Conservation (phyloP, 2,888 invertebrate genomes). For the Dynastes tityus region DNA sequence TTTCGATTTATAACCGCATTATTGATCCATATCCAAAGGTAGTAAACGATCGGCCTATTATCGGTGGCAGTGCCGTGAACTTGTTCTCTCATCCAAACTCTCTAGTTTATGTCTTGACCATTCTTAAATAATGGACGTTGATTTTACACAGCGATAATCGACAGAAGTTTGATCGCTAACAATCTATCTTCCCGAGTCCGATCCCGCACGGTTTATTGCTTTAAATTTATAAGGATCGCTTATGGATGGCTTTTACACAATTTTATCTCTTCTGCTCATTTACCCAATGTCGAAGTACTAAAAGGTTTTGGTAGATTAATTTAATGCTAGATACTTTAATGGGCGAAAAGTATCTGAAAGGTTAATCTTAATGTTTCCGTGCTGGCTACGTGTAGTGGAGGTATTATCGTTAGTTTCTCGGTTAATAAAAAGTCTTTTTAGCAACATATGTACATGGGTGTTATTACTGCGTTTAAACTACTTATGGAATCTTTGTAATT, state of each 20-base stretch:
- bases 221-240: slow-evolving; percentile 48
- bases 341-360: slow-evolving; percentile 32
- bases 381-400: neutral
- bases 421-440: neutral
- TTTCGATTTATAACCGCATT: slow-evolving; percentile 60
- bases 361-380: slow-evolving; percentile 32
- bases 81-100: slow-evolving; percentile 52
- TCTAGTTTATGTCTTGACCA: slow-evolving; percentile 57
- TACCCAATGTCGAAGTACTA: slow-evolving; percentile 43
- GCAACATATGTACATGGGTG: neutral
- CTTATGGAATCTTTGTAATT: no score
- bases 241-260: slow-evolving; percentile 45
- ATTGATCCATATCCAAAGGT: slow-evolving; percentile 60
- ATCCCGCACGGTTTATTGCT: slow-evolving; percentile 48
- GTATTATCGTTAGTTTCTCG: slow-evolving; percentile 4
- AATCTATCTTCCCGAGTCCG: slow-evolving; percentile 50
- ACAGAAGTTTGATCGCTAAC: slow-evolving; percentile 53
- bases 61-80: slow-evolving; percentile 55
- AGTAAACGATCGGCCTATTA: slow-evolving; percentile 59
- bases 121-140: slow-evolving; percentile 58
- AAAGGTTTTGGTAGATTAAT: slow-evolving; percentile 46
- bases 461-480: no score
- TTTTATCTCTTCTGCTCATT: slow-evolving; percentile 44
- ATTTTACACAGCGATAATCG: slow-evolving; percentile 56
- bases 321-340: slow-evolving; percentile 41